Evolutionary conservation across 2,888 invertebrate species (phyloP), one percentile per base, ranked within the genome.

Genomic region (Xylophagus ater): DNA sequence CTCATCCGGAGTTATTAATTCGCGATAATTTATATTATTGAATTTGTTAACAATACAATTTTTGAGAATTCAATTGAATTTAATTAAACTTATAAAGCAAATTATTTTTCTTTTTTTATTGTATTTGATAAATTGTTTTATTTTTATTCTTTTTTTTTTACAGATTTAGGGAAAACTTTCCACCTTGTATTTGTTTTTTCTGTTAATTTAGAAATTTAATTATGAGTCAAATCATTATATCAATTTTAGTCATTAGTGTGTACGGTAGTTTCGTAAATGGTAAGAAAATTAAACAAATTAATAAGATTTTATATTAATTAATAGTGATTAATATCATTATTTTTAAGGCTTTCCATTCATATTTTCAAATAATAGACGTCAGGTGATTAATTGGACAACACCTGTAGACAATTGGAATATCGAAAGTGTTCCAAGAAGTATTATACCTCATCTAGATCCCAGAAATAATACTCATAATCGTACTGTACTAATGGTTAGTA

Each of bases 331-430:
- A 8, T 23, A 23, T 26, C 13, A 9, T 26, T 13, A 3, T 9
- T 26, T 26, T 13, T 8, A 40, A 60, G 65, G 54, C 19, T 43
- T 57, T 35, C 65, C 62, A 15, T 60, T 61, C 38, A 40, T 53
- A 26, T 50, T 51, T 36, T 28, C 38, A 12, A 54, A 54, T 6
- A 53, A 51, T 19, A 37, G 53, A 8, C 51, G 53, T 3, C 52
- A 55, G 18, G 50, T 54, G n/a, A 51, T 58, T 3, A 59, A 59
- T 42, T 63, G 62, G 62, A 58, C 56, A 8, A 49, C 51, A 31
- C 59, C 61, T 6, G 52, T 51, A 36, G 60, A 62, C 25, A 51
- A 54, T 23, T 65, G 65, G 65, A 52, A 53, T 37, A 54, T 65
- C 18, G 54, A 55, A 30, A 52, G 49, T 39, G 49, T 53, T 14